Evolutionary conservation across 2,888 invertebrate species (phyloP), one percentile per base, ranked within the genome.

Genomic region (Agrilus biguttatus): DNA sequence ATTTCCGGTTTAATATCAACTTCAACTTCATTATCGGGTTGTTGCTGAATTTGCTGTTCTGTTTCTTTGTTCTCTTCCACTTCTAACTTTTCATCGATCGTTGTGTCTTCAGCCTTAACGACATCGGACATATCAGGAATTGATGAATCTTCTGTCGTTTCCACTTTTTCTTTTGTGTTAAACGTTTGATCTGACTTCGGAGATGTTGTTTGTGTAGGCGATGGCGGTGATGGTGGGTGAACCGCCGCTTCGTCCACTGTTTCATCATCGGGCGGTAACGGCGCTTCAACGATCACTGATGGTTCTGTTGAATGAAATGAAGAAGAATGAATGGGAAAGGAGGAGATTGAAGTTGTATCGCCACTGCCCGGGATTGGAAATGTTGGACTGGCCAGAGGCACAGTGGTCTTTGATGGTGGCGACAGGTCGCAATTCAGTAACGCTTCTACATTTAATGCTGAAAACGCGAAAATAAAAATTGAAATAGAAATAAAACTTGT

Each of bases 361-460:
- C 52, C 48, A 44, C 55, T 57, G 36, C 58, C 60, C n/a, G 59
- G 60, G 38, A 61, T 58, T 2, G 62, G 58, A 50, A 59, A 61
- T 33, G 55, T 59, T 8, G 62, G 60, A 47, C 60, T 59, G 34
- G 55, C 52, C 23, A 57, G 46, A 14, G 59, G 55, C 8, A 57
- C 28, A 17, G 46, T 42, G 8, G 52, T 46, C 43, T 55, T 57
- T 36, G 55, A 51, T 35, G 55, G 55, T n/a, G 55, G 44, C 14
- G 60, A 55, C 40, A 64, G 41, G 41, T 65, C 64, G 45, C 61
- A 55, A 43, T 58, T 63, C 33, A 65, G 51, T 40, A 65, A 55
- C 17, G 61, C 53, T 45, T 61, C 59, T 45, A 65, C 60, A 47
- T 62, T 59, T 44, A 65, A 49, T 41, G 58, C 64, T 65, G 48